A percentile compares a stretch with the other conserved stretches of the same genome.
Conservation (phyloP, 2,888 invertebrate genomes). For the Yponomeuta plumbellus region DNA sequence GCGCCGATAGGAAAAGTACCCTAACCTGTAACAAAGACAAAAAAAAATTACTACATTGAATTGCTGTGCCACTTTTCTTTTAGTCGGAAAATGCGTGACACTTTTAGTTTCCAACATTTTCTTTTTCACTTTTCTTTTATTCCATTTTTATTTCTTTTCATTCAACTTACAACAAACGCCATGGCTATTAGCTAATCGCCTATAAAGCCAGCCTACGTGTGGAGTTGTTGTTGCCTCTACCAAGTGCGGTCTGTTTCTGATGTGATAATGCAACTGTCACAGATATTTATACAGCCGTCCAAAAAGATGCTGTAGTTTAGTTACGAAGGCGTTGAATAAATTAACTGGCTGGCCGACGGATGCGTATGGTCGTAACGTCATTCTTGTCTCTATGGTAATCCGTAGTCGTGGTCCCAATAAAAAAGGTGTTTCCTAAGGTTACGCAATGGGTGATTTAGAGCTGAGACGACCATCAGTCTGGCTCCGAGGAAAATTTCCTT, state of each 20-base stretch:
- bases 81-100: too few relatives aligned
- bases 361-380: constrained; percentile 10
- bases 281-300: constrained; percentile 64
- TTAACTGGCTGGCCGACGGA: constrained; percentile 28
- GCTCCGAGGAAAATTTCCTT: neutral
- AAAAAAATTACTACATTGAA: neutral
- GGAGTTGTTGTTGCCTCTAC: constrained; percentile 60
- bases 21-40: constrained; percentile 56
- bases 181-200: constrained; percentile 75
- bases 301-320: constrained; percentile 43
- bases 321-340: constrained; percentile 54
- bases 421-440: constrained; percentile 30
- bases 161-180: constrained; percentile 69
- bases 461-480: constrained; percentile 8
- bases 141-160: constrained; percentile 25
- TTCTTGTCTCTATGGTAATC: constrained; percentile 25
- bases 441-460: constrained; percentile 31
- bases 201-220: constrained; percentile 49
- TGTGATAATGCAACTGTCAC: constrained; percentile 46
- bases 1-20: constrained; percentile 50
- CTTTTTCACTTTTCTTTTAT: constrained; percentile 14
- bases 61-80: too few relatives aligned
- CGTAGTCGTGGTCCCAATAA: constrained; percentile 27
- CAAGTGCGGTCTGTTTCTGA: constrained; percentile 60
- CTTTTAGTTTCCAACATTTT: constrained; percentile 9